These are phyloP conservation scores for Myodes glareolus DNA, from an alignment of 2,113 vertebrate genomes.

Conservation along the genomic window DNA sequence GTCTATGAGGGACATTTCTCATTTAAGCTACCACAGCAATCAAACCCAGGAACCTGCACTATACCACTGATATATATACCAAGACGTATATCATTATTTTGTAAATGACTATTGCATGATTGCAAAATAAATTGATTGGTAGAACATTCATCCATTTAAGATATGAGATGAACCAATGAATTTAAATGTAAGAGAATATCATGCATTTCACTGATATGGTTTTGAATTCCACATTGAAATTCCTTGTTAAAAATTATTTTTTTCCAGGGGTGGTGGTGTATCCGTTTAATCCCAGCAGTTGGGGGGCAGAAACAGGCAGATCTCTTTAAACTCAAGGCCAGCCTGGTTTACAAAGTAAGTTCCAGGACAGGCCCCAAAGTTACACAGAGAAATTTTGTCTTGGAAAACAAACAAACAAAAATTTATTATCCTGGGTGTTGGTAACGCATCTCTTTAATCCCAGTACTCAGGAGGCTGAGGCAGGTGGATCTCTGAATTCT, in stretches of 20 bases:
- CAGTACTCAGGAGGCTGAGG: not conserved
- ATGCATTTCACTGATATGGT: not conserved
- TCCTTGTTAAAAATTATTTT: not conserved
- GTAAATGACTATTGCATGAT: not conserved
- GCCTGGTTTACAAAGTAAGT: not conserved
- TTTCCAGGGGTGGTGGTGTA: not conserved
- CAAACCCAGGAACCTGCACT: not conserved
- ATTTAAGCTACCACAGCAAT: not conserved
- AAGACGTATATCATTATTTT: not conserved
- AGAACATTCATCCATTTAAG: not conserved
- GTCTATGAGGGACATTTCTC: not conserved
- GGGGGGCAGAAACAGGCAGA: not conserved
- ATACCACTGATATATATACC: not conserved
- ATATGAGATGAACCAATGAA: not conserved
- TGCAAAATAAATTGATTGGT: conserved; percentile 32
- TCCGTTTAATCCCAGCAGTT: not conserved
- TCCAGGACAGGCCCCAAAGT: not conserved
- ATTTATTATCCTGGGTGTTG: no score
- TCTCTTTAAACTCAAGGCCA: no score
- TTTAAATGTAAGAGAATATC: conserved; percentile 13
- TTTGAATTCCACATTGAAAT: conserved; percentile 14
- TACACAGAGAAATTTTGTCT: not conserved
- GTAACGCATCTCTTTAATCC: not conserved
- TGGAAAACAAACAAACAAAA: no score
- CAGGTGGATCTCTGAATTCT: not conserved